Evolutionary conservation across 2,888 invertebrate species (phyloP).

Genomic region (Dasypogon diadema): DNA sequence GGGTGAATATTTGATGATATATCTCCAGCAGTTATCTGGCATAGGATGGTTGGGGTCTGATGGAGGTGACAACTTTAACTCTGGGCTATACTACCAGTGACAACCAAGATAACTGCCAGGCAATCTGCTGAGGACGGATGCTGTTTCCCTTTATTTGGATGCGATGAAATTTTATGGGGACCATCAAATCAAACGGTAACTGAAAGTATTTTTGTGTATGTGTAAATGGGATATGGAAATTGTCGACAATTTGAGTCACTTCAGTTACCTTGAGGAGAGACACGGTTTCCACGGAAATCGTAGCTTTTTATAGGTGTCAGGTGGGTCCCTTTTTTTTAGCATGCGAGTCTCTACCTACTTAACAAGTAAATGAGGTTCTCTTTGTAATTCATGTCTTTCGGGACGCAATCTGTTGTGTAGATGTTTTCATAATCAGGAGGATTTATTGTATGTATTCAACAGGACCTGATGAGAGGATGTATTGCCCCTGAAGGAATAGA

Average conservation of each 20-base stretch:
- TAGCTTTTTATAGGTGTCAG: no score
- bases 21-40: not conserved
- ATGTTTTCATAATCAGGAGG: no score
- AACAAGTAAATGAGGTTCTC: no score
- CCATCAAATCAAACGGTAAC: not conserved
- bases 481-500: no score
- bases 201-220: not conserved
- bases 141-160: not conserved
- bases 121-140: not conserved
- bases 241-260: not conserved
- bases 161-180: not conserved
- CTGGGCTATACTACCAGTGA: not conserved
- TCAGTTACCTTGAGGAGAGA: not conserved
- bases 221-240: not conserved
- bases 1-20: not conserved
- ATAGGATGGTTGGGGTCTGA: not conserved
- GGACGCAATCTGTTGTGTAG: no score
- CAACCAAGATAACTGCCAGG: slow-evolving; percentile 21
- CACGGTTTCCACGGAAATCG: no score
- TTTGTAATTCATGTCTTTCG: no score
- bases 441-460: no score
- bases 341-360: no score
- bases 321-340: no score
- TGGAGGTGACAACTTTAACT: not conserved
- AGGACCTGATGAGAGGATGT: no score